Conservation (phyloP, 1,140 invertebrate species). For the Trissolcus basalis region DNA sequence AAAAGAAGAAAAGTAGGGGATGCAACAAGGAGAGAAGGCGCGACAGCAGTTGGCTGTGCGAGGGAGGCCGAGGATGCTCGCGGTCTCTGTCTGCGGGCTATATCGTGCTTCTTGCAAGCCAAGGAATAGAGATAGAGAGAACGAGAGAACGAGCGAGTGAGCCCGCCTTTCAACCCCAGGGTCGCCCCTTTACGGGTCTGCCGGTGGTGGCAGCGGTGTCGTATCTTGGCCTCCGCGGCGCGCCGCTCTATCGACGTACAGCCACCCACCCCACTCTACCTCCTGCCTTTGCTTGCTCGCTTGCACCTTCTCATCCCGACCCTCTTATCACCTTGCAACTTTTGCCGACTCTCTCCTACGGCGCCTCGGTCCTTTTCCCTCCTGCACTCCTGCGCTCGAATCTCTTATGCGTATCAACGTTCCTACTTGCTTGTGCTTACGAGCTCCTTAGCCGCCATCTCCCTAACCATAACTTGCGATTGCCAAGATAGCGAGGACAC, state of each 20-base stretch:
- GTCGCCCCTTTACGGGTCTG: constrained; percentile 74
- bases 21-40: constrained; percentile 16
- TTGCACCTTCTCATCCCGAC: constrained; percentile 48
- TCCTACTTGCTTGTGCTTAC: constrained; percentile 33
- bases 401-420: constrained; percentile 27
- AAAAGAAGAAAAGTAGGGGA: constrained; percentile 23
- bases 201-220: constrained; percentile 75
- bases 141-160: constrained; percentile 59
- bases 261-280: constrained; percentile 67
- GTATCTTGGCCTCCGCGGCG: constrained; percentile 76
- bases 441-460: constrained; percentile 45
- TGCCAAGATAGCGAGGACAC: constrained; percentile 65
- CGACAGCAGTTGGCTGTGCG: constrained; percentile 10
- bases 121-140: constrained; percentile 52
- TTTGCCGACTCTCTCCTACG: constrained; percentile 28
- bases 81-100: constrained; percentile 47
- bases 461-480: constrained; percentile 63
- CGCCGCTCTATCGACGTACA: constrained; percentile 77
- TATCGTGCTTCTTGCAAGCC: constrained; percentile 59
- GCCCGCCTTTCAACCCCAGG: constrained; percentile 65
- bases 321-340: constrained; percentile 43
- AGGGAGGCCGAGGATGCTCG: constrained; percentile 29
- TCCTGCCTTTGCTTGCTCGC: constrained; percentile 53
- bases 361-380: constrained; percentile 30
- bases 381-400: constrained; percentile 31